Base-by-base conservation (phyloP, 2,113 vertebrate genomes). In the Notothenia rossii region DNA sequence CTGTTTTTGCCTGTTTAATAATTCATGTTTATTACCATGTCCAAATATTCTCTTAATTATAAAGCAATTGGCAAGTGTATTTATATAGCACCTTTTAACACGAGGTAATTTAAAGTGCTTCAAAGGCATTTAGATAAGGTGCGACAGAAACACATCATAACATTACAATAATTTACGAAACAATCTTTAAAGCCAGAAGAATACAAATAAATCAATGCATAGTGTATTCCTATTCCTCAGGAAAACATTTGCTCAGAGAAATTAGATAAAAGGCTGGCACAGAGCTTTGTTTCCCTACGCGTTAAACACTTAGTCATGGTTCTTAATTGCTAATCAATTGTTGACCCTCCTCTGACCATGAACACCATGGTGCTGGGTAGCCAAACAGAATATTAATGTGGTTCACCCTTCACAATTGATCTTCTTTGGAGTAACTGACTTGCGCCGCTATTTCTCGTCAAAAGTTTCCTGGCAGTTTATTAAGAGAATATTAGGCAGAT, bases 261-360 rank as follows among this genome's bases (percentile, higher is more conserved):
- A 86, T 61, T 8, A 56, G 29, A 78, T 18, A 68, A 83, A 71
- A 66, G 66, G 45, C 73, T 63, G 25, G 62, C 64, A 36, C 29
- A 29, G 48, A 68, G 55, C 67, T 67, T 62, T 56, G 4, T 56
- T 79, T 78, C 72, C 67, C 63, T 75, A 49, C 71, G 81, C 77
- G 81, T 86, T 86, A 87, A 65, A 64, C 65, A 75, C 64, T 50
- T 75, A 80, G 59, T 73, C 68, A 69, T 9, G 74, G 49, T 43
- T 87, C 79, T 83, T 89, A 86, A 88, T 92, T 85, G 81, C 60
- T 75, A 89, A 88, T 92, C 82, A 85, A 87, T 89, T 72, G 36
- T 72, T 81, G 69, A 74, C 75, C 88, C 53, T 82, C 53, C 71
- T 56, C 59, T 83, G 78, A 72, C 75, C 82, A 67, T 56, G 33